phyloP scores from a whole-genome alignment of 2,888 invertebrate genomes.

The Ganaspis brasiliensis region DNA sequence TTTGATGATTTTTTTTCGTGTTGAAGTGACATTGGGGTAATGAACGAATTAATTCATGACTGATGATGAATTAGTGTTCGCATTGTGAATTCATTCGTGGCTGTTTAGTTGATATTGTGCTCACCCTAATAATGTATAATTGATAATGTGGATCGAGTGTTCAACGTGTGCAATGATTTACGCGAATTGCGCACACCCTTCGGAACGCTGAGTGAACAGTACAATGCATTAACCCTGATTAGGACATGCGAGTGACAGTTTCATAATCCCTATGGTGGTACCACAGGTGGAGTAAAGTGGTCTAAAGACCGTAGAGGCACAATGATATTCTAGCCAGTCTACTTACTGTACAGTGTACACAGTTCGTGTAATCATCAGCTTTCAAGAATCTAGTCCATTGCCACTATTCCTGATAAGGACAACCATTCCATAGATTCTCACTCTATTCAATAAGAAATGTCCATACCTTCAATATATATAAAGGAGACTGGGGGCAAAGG shows the following conservation, averaged over 20 bases:
- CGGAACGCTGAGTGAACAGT: slow-evolving; percentile 61
- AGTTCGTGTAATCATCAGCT: slow-evolving; percentile 73
- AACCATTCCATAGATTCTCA: slow-evolving; percentile 39
- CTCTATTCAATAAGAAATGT: background rate
- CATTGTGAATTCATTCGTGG: slow-evolving; percentile 15
- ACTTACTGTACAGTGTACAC: slow-evolving; percentile 68
- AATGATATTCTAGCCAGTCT: slow-evolving; percentile 70
- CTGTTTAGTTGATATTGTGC: slow-evolving; percentile 1
- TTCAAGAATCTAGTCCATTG: slow-evolving; percentile 71
- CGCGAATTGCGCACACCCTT: slow-evolving; percentile 47
- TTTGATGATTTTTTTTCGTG: background rate
- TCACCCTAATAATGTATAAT: slow-evolving; percentile 14
- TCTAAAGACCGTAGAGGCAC: slow-evolving; percentile 64
- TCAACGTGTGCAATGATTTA: slow-evolving; percentile 23
- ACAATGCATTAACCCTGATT: slow-evolving; percentile 70
- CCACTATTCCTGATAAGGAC: slow-evolving; percentile 68
- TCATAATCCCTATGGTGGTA: slow-evolving; percentile 66
- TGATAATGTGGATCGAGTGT: slow-evolving; percentile 36
- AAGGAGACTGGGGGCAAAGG: too few species aligned
- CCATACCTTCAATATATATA: too few species aligned
- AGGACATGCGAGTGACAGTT: slow-evolving; percentile 71
- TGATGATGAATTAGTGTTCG: background rate
- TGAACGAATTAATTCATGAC: background rate
- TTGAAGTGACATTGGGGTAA: background rate
- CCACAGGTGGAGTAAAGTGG: slow-evolving; percentile 56